phyloP scores from a whole-genome alignment of 2,888 invertebrate genomes.

The Achlya flavicornis region DNA sequence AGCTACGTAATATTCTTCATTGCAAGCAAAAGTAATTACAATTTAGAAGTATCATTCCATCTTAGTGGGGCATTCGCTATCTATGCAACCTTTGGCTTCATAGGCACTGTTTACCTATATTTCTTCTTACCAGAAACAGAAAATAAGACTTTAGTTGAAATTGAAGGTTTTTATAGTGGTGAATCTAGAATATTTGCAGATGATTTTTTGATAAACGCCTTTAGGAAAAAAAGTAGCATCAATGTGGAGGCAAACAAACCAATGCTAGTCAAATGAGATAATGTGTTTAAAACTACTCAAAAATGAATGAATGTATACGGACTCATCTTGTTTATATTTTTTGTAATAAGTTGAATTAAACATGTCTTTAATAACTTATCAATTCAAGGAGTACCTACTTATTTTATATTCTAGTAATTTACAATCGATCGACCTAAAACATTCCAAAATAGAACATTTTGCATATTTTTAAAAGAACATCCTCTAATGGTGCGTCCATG shows the following conservation, averaged over 20 bases:
- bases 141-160: slow-evolving; percentile 76
- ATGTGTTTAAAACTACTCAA: slow-evolving; percentile 17
- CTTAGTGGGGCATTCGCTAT: slow-evolving; percentile 78
- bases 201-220: slow-evolving; percentile 70
- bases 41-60: slow-evolving; percentile 73
- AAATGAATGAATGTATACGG: slow-evolving; percentile 10
- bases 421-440: not conserved
- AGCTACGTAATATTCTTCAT: slow-evolving; percentile 78
- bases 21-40: slow-evolving; percentile 81
- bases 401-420: too few species aligned
- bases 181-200: slow-evolving; percentile 69
- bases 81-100: slow-evolving; percentile 69
- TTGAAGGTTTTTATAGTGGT: slow-evolving; percentile 76
- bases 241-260: slow-evolving; percentile 54
- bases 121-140: slow-evolving; percentile 83
- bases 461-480: not conserved
- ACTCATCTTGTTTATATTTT: not conserved
- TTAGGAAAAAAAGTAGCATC: slow-evolving; percentile 57
- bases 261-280: slow-evolving; percentile 64
- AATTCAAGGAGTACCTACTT: not conserved
- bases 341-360: not conserved
- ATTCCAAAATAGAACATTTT: not conserved
- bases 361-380: not conserved
- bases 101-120: slow-evolving; percentile 79
- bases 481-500: too few species aligned